A percentile compares a stretch with the other conserved stretches of the same genome.
These are phyloP conservation scores for Thelaira solivaga DNA, from an alignment of 2,888 invertebrate species.

Conservation along the genomic window DNA sequence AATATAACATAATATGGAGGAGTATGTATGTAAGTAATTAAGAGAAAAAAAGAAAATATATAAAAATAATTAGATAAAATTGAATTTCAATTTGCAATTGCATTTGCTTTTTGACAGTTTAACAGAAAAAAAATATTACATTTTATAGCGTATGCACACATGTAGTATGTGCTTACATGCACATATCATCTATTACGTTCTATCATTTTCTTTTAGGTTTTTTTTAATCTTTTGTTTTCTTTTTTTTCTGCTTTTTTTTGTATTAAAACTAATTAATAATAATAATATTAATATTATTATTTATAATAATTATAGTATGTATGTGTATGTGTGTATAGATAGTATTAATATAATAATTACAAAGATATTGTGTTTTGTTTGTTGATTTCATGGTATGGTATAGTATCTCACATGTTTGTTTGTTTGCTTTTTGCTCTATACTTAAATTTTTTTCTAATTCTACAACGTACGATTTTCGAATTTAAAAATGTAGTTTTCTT, in stretches of 20 bases:
- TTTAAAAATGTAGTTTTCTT: slow-evolving; percentile 32
- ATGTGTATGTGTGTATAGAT: background rate
- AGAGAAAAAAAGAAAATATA: slow-evolving; percentile 10
- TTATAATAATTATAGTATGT: slow-evolving; percentile 49
- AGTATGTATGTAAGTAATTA: background rate
- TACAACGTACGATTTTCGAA: slow-evolving; percentile 43
- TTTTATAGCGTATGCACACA: too few species aligned
- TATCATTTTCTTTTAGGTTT: too few species aligned
- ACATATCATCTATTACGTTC: too few species aligned
- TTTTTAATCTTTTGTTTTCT: slow-evolving; percentile 6
- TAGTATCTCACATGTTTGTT: too few species aligned
- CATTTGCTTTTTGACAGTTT: too few species aligned
- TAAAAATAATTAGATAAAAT: slow-evolving; percentile 12
- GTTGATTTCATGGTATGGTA: too few species aligned
- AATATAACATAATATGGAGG: background rate
- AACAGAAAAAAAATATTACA: slow-evolving; percentile 38
- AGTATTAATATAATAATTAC: slow-evolving; percentile 58
- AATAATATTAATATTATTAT: slow-evolving; percentile 43
- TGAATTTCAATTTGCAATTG: slow-evolving; percentile 33
- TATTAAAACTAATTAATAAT: slow-evolving; percentile 63
- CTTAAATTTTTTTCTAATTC: slow-evolving; percentile 7
- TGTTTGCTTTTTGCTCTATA: slow-evolving; percentile 10
- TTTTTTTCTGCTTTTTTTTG: slow-evolving; percentile 23
- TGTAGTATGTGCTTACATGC: too few species aligned
- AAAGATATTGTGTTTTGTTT: slow-evolving; percentile 54